Evolutionary conservation across 2,888 invertebrate genomes (phyloP).

Genomic region (Drosophila kuntzei): DNA sequence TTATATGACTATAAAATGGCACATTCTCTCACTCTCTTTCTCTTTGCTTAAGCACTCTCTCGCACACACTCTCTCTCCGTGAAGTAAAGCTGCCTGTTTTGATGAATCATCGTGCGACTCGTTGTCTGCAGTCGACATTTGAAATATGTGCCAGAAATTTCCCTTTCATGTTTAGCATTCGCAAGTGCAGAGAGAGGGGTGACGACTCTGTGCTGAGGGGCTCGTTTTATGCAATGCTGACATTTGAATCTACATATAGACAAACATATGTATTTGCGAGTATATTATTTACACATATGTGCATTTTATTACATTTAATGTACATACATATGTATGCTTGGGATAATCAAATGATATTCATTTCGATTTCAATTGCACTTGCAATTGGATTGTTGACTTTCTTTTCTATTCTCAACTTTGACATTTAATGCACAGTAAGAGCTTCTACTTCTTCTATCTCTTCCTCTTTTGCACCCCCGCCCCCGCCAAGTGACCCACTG

Average conservation of each 20-base stretch:
- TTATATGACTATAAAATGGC: conserved; percentile 33
- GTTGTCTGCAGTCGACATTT: conserved; percentile 68
- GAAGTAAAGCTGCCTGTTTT: conserved; percentile 6
- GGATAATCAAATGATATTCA: conserved; percentile 37
- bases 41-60: neutral
- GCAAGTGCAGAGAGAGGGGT: conserved; percentile 25
- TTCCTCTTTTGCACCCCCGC: conserved; percentile 1
- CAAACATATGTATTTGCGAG: conserved; percentile 24
- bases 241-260: conserved; percentile 15
- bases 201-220: conserved; percentile 11
- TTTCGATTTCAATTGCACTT: conserved; percentile 60
- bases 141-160: conserved; percentile 81
- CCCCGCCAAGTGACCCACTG: conserved; percentile 9
- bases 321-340: conserved; percentile 11
- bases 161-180: conserved; percentile 73
- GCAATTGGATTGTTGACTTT: conserved; percentile 20
- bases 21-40: conserved; percentile 19
- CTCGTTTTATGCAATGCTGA: conserved; percentile 64
- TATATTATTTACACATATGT: neutral
- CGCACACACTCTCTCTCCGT: conserved; percentile 10
- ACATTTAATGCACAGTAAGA: conserved; percentile 47
- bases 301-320: neutral
- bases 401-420: conserved; percentile 65
- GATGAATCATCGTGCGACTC: conserved; percentile 74
- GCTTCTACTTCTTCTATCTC: no score